phyloP scores from a whole-genome alignment of 2,113 vertebrate species.

The Xyrauchen texanus region DNA sequence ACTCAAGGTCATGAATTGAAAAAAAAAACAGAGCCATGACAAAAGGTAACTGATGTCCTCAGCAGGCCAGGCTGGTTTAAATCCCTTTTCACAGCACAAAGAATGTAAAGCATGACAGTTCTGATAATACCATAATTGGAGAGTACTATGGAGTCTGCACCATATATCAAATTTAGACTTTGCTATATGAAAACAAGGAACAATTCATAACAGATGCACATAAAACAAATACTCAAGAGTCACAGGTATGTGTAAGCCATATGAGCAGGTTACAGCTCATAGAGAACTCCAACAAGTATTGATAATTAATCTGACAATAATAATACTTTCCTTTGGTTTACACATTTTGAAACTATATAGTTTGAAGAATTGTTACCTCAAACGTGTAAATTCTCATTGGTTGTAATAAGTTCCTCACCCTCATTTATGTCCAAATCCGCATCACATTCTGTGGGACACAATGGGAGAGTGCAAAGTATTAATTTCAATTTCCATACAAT shows the following conservation, averaged over 20 bases:
- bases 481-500: no score
- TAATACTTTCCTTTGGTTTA: background rate
- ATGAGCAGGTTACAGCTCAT: no score
- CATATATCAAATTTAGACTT: conserved; percentile 15
- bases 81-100: conserved; percentile 35
- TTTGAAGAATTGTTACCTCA: background rate
- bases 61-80: conserved; percentile 26
- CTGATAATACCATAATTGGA: conserved; percentile 32
- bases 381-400: background rate
- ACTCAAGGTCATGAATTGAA: conserved; percentile 53
- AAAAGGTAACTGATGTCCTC: conserved; percentile 32
- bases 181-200: background rate
- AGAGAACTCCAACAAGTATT: background rate
- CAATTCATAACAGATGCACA: background rate
- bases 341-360: background rate
- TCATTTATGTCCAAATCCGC: no score
- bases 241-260: background rate
- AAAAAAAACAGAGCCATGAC: conserved; percentile 31
- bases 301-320: background rate
- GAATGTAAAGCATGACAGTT: conserved; percentile 36
- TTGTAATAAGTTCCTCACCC: no score
- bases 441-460: no score
- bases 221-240: background rate
- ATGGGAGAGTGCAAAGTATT: no score
- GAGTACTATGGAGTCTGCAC: background rate